Base-by-base conservation (phyloP, 2,113 vertebrate genomes). In the Taxidea taxus region DNA sequence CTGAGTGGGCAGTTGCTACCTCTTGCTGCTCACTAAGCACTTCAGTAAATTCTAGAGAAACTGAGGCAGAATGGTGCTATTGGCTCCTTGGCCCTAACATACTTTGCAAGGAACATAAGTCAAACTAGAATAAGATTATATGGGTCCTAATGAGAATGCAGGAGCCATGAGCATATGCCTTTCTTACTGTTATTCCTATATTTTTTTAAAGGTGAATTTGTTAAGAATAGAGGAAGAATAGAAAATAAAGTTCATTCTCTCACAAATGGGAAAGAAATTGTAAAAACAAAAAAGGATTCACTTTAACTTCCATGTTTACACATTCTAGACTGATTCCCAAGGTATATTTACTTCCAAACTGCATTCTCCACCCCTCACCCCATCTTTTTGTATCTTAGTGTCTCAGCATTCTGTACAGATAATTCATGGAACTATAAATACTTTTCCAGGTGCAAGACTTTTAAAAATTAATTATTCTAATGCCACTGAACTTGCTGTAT, bases 181-280 rank as follows among this genome's bases (percentile, higher is more conserved):
- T 88, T 85, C 72, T 89, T 44, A 49, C 64, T 74, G 29, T 11
- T n/a, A 51, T 20, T 54, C 27, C 27, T 83, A 31, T 29, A 21
- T 31, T 51, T 77, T 68, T 60, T 94, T 51, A 37, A 87, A 89
- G 49, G 49, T 75, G 49, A 93, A 92, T 93, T 87, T 94, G 6
- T 27, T 54, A 89, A 39, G 23, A 60, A 27, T 27, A 60, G 58
- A 60, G 66, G 31, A 68, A 90, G 82, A 84, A n/a, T 18, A 90
- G 62, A 87, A 97, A 74, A 37, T n/a, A 84, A 93, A 84, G 31
- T 81, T 96, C 54, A 85, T 90, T 68, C 78, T 70, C 88, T 96
- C 51, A 56, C 9, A 96, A 86, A 88, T 80, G 34, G 21, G 7
- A 78, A 82, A 83, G 77, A 31, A 66, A 58, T 87, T 84, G 4